Evolutionary conservation across 2,888 invertebrate genomes (phyloP).

Genomic region (Encarsia formosa): DNA sequence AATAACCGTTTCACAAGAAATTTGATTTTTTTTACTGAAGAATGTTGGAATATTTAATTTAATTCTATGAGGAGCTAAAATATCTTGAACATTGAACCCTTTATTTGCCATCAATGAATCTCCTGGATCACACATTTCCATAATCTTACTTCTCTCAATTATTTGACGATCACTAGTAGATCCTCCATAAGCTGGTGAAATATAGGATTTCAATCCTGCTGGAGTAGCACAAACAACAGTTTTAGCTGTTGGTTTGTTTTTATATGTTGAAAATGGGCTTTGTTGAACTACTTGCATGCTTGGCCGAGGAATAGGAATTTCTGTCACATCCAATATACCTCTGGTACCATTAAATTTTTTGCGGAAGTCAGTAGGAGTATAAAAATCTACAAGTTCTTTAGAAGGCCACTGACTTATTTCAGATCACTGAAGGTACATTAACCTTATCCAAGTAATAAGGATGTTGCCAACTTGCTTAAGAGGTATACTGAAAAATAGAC

Average conservation of each 20-base stretch:
- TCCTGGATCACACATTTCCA: conserved; percentile 23
- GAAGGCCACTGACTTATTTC: neutral
- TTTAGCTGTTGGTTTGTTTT: conserved; percentile 1
- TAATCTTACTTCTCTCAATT: conserved; percentile 28
- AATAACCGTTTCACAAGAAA: conserved; percentile 7
- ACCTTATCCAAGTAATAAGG: conserved; percentile 19
- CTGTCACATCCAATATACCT: conserved; percentile 5
- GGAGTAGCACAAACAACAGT: neutral
- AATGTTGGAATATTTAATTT: conserved; percentile 27
- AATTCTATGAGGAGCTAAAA: conserved; percentile 27
- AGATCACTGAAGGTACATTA: conserved; percentile 17
- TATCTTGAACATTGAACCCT: conserved; percentile 31
- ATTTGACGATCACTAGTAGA: conserved; percentile 33
- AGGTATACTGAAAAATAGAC: neutral
- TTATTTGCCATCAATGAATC: conserved; percentile 19
- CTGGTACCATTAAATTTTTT: conserved; percentile 19
- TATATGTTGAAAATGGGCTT: neutral
- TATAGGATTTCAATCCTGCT: conserved; percentile 13
- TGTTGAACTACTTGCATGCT: neutral
- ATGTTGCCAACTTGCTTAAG: conserved; percentile 14
- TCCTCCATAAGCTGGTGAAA: conserved; percentile 29
- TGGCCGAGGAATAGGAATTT: neutral
- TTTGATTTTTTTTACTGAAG: conserved; percentile 14
- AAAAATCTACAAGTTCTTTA: neutral
- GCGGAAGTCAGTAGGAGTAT: conserved; percentile 14